These are phyloP conservation scores for Hippocampus abdominalis DNA, from an alignment of 2,113 vertebrate genomes.

Conservation along the genomic window DNA sequence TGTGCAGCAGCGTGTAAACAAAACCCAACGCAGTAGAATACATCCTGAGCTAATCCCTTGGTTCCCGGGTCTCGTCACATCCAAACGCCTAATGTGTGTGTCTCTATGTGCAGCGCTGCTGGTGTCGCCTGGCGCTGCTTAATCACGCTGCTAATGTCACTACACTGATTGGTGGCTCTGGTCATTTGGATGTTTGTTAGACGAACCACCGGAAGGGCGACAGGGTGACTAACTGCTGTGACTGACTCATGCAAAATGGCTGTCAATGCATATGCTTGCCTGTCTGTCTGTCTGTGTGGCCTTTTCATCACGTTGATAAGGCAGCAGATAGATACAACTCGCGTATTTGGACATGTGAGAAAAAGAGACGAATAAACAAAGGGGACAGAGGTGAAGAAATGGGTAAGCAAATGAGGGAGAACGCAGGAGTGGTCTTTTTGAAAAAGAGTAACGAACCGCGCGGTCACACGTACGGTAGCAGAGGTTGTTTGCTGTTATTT, in stretches of 20 bases:
- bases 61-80: not conserved
- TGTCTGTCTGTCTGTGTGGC: not conserved
- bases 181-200: constrained; percentile 43
- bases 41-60: not conserved
- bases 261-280: not conserved
- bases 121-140: constrained; percentile 45
- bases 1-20: constrained; percentile 22
- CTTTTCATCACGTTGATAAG: not conserved
- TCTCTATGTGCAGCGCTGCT: constrained; percentile 26
- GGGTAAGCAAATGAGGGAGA: not conserved
- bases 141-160: constrained; percentile 64
- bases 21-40: not conserved
- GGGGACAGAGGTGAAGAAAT: not conserved
- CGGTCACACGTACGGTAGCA: not conserved
- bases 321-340: not conserved
- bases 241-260: constrained; percentile 7
- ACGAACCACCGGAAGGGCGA: constrained; percentile 27
- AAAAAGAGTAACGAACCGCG: not conserved
- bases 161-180: constrained; percentile 53
- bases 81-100: not conserved
- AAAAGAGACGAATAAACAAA: not conserved
- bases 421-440: not conserved
- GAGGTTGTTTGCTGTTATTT: not conserved
- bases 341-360: not conserved
- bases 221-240: constrained; percentile 34